Evolutionary conservation across 2,797 vertebrate genomes (phyloP).

Genomic region (Halcyon leucocephala): DNA sequence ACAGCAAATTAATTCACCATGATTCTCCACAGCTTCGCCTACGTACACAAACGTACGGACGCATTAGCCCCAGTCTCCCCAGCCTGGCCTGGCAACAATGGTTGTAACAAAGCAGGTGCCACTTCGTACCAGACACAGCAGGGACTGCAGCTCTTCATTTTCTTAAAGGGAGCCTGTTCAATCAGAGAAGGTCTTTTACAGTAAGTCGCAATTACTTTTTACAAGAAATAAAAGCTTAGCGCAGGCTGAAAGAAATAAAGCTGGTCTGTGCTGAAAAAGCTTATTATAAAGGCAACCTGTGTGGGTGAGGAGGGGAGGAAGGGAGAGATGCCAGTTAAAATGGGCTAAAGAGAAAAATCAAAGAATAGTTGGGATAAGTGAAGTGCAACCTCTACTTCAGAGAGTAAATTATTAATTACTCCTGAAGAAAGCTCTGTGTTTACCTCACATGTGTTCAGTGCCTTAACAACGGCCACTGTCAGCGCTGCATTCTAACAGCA

Average conservation of each 20-base stretch:
- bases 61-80: rapidly evolving
- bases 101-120: background rate
- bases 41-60: too few relatives aligned
- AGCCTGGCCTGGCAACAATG: background rate
- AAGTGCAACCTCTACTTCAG: constrained; percentile 15
- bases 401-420: constrained; percentile 50
- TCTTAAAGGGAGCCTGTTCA: background rate
- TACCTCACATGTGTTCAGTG: background rate
- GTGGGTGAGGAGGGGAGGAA: background rate
- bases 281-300: constrained; percentile 15
- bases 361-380: constrained; percentile 1
- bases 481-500: background rate
- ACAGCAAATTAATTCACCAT: background rate
- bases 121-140: background rate
- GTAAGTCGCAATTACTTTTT: background rate
- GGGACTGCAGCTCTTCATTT: background rate
- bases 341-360: constrained; percentile 6
- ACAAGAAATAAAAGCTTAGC: constrained; percentile 15
- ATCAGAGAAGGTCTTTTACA: background rate
- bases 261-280: background rate
- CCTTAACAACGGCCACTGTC: background rate
- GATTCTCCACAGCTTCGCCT: background rate
- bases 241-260: constrained; percentile 11
- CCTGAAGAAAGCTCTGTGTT: constrained; percentile 16
- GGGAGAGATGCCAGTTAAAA: background rate